Evolutionary conservation across 2,797 vertebrate genomes (phyloP).

Genomic region (Tympanoctomys barrerae): DNA sequence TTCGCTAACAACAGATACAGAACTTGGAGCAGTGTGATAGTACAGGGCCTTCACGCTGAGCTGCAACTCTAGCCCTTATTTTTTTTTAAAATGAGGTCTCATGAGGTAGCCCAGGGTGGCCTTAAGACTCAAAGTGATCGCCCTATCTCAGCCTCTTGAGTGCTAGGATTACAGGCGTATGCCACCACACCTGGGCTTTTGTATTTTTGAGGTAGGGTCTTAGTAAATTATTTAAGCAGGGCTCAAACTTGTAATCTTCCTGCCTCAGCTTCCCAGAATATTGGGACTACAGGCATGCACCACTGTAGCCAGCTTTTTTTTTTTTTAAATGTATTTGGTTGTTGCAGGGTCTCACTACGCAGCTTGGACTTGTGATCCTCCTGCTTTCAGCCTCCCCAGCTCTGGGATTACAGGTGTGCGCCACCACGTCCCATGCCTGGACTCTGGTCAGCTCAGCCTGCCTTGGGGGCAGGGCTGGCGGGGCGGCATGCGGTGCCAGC

Average conservation of each 20-base stretch:
- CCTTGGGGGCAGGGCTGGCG: too few species aligned
- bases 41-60: neutral
- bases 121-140: neutral
- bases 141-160: neutral
- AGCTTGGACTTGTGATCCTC: too few species aligned
- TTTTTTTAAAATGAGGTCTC: neutral
- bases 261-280: neutral
- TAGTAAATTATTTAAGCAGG: neutral
- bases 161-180: neutral
- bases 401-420: too few species aligned
- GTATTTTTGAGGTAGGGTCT: neutral
- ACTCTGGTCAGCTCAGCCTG: too few species aligned
- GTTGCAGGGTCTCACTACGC: too few species aligned
- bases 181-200: neutral
- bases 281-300: neutral
- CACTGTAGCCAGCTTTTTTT: neutral
- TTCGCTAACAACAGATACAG: neutral
- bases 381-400: too few species aligned
- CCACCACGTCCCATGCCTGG: too few species aligned
- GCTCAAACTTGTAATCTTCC: neutral
- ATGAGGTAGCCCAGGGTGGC: neutral
- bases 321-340: too few species aligned
- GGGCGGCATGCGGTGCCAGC: too few species aligned
- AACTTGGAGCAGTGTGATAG: neutral
- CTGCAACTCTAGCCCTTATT: neutral